Percentiles rank a stretch among this genome's conserved stretches.
These are phyloP conservation scores for Polymixis lichenea DNA, from an alignment of 2,888 invertebrate genomes.

Conservation along the genomic window DNA sequence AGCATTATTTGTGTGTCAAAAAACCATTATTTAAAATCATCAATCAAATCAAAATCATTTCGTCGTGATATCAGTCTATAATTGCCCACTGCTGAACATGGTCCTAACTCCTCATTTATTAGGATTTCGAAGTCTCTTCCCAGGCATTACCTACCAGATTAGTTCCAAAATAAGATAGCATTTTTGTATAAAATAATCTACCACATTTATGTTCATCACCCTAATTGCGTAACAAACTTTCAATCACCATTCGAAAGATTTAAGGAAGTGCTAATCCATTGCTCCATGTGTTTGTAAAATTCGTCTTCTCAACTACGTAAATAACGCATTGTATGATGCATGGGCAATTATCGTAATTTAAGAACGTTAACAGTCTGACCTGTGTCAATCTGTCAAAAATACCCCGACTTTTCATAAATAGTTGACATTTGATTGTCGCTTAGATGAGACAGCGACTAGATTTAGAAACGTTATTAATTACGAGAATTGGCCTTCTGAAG, in stretches of 20 bases:
- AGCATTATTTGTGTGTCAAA: conserved; percentile 6
- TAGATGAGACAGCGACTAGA: too few species aligned
- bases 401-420: too few species aligned
- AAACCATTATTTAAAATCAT: too few species aligned
- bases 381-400: too few species aligned
- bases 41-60: too few species aligned
- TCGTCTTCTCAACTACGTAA: neutral
- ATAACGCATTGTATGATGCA: neutral
- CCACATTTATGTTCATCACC: too few species aligned
- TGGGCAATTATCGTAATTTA: too few species aligned
- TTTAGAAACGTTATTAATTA: too few species aligned
- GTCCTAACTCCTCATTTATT: neutral
- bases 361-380: too few species aligned
- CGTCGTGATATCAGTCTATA: neutral
- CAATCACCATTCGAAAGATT: neutral
- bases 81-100: neutral
- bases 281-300: neutral
- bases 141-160: neutral
- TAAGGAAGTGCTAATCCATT: neutral
- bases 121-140: neutral
- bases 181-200: neutral
- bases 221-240: neutral
- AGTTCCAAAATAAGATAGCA: neutral
- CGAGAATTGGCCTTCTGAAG: neutral
- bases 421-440: too few species aligned